These are phyloP conservation scores for Paramuricea clavata DNA, from an alignment of 92 coral and sea anemone species.

Conservation along the genomic window DNA sequence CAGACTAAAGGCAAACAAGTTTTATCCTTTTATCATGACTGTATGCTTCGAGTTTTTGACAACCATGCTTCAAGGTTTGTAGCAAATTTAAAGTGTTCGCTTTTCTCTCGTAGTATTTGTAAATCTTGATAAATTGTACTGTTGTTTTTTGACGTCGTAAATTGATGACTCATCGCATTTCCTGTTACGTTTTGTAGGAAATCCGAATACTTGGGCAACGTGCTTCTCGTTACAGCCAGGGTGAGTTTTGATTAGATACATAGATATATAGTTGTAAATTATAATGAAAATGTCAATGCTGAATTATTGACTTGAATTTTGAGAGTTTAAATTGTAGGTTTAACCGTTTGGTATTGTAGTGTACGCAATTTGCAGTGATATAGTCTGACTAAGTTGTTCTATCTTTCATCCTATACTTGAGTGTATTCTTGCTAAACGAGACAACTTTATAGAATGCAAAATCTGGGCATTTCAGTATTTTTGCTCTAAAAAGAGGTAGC, in stretches of 20 bases:
- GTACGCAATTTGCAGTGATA: no score
- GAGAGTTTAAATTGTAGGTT: no score
- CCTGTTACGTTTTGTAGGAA: conserved; percentile 7
- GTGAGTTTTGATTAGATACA: not conserved
- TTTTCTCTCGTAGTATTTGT: not conserved
- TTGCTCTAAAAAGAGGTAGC: no score
- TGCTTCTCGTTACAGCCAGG: conserved; percentile 9
- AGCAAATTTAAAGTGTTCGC: no score
- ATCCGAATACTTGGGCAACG: conserved; percentile 32
- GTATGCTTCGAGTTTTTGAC: conserved; percentile 45
- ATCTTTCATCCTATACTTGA: no score
- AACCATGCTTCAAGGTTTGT: conserved; percentile 39
- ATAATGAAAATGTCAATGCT: no score
- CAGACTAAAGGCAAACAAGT: conserved; percentile 41
- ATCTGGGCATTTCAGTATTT: no score
- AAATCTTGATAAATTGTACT: not conserved
- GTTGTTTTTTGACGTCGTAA: not conserved
- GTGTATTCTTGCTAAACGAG: no score
- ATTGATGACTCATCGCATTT: not conserved
- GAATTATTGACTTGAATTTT: no score
- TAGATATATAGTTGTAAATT: not conserved
- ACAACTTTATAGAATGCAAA: no score
- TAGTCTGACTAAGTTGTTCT: no score
- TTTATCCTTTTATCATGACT: conserved; percentile 39
- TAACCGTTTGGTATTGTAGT: no score